Evolutionary conservation across 2,888 invertebrate species (phyloP).

Genomic region (Rhingia rostrata): DNA sequence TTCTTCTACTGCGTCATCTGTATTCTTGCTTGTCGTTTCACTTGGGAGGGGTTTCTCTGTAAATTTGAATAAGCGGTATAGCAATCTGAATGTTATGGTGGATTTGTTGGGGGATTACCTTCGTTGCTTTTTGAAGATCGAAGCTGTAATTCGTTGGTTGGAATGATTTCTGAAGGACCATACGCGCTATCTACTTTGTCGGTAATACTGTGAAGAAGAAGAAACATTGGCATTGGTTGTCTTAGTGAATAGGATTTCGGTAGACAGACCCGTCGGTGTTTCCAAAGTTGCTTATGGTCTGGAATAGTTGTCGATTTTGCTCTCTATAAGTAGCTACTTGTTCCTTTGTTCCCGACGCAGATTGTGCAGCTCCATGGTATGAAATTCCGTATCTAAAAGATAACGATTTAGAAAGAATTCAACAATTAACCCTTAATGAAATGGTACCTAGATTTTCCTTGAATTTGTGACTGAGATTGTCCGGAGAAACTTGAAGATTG

Average conservation of each 20-base stretch:
- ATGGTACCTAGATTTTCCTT: conserved; percentile 87
- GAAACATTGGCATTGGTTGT: conserved; percentile 12
- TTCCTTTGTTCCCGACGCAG: conserved; percentile 89
- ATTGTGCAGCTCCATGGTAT: conserved; percentile 91
- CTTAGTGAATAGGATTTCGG: neutral
- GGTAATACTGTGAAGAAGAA: conserved; percentile 77
- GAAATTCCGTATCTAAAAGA: conserved; percentile 87
- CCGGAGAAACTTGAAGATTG: conserved; percentile 90
- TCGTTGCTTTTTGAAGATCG: conserved; percentile 79
- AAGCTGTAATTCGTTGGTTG: conserved; percentile 78
- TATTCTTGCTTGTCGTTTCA: conserved; percentile 77
- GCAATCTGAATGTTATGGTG: neutral
- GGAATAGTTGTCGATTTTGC: conserved; percentile 88
- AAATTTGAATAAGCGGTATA: neutral
- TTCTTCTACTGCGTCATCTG: conserved; percentile 84
- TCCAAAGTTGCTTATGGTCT: conserved; percentile 84
- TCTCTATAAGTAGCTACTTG: conserved; percentile 86
- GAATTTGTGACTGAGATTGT: conserved; percentile 92
- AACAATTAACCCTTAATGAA: neutral
- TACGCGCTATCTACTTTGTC: conserved; percentile 80
- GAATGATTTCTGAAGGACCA: conserved; percentile 76
- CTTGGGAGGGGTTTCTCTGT: conserved; percentile 57
- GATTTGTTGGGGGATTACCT: conserved; percentile 46
- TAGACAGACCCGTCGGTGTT: conserved; percentile 79
- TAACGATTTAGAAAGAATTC: neutral